Evolutionary conservation across 2,113 vertebrate genomes (phyloP), one percentile per base, ranked within the genome.

Genomic region (Furnarius figulus): DNA sequence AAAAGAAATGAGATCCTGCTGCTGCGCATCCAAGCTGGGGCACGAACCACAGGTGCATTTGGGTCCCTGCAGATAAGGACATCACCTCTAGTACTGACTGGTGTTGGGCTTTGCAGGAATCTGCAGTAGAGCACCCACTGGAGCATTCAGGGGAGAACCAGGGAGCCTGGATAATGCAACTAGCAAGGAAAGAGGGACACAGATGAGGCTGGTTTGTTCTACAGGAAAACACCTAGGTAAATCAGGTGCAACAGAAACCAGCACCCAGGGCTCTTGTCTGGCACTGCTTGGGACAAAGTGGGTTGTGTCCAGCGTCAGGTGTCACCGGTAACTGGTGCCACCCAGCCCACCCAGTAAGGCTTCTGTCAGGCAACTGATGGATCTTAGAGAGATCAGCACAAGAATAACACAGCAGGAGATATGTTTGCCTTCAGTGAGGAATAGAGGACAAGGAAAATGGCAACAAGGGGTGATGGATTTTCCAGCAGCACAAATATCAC

Each of bases 211-310:
- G 19, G 3, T 4, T 42, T 47, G 25, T 40, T 31, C 59, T 46
- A 7, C 14, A 49, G 53, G 37, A 30, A 55, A 77, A 21, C 53
- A 35, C 16, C 30, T 50, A 22, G 25, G 28, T 49, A 7, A n/a
- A 62, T 37, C 33, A 66, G 19, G 7, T 40, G 50, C 1, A 1
- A 10, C 14, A 23, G 30, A 61, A 63, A 14, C 12, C 3, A 2
- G 14, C 10, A 15, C 10, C 8, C 0, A 3, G 10, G 1, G 33
- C 15, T 91, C 20, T 55, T 55, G 28, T 37, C 14, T 44, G 52
- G 33, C n/a, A 47, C 16, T 16, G 0, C 37, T 5, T 37, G 37
- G 28, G 52, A 31, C 28, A 12, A 20, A 70, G 23, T 0, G 0
- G 31, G 37, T 4, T 39, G 28, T 8, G 14, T 22, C 24, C 2